These are phyloP conservation scores for Lordiphosa andalusiaca DNA, from an alignment of 2,888 invertebrate species.

Conservation along the genomic window DNA sequence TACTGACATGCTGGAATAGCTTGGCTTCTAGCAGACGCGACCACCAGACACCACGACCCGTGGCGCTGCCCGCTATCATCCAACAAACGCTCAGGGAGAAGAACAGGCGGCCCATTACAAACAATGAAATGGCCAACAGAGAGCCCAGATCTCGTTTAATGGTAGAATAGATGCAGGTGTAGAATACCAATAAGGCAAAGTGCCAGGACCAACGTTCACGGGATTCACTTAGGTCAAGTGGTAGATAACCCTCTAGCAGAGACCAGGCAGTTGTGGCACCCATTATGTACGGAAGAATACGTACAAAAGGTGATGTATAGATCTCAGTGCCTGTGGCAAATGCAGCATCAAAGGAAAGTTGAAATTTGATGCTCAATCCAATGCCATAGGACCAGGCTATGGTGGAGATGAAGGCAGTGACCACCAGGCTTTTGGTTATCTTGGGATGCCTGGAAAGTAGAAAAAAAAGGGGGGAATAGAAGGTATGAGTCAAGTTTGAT, in stretches of 20 bases:
- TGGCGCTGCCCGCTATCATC: slow-evolving; percentile 82
- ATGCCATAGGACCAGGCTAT: slow-evolving; percentile 74
- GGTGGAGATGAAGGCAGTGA: slow-evolving; percentile 50
- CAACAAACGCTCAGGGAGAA: slow-evolving; percentile 83
- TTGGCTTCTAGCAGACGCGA: slow-evolving; percentile 78
- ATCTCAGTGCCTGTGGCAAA: slow-evolving; percentile 80
- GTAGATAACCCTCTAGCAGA: slow-evolving; percentile 66
- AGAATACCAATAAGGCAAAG: slow-evolving; percentile 72
- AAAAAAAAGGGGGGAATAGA: neutral
- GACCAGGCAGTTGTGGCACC: slow-evolving; percentile 81
- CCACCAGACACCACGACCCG: slow-evolving; percentile 81
- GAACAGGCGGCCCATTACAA: slow-evolving; percentile 81
- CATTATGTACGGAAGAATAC: slow-evolving; percentile 81
- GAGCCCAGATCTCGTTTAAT: slow-evolving; percentile 80
- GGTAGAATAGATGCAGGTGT: slow-evolving; percentile 78
- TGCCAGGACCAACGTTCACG: slow-evolving; percentile 77
- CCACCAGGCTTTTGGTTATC: slow-evolving; percentile 57
- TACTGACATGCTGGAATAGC: slow-evolving; percentile 81
- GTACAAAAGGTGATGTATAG: slow-evolving; percentile 82
- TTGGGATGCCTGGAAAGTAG: slow-evolving; percentile 67
- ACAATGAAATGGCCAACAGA: slow-evolving; percentile 81
- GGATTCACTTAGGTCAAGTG: slow-evolving; percentile 58
- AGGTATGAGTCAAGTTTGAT: neutral
- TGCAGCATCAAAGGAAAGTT: slow-evolving; percentile 78
- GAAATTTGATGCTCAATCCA: slow-evolving; percentile 71